phyloP scores from a whole-genome alignment of 2,888 invertebrate species.

The Cheilosia pagana region DNA sequence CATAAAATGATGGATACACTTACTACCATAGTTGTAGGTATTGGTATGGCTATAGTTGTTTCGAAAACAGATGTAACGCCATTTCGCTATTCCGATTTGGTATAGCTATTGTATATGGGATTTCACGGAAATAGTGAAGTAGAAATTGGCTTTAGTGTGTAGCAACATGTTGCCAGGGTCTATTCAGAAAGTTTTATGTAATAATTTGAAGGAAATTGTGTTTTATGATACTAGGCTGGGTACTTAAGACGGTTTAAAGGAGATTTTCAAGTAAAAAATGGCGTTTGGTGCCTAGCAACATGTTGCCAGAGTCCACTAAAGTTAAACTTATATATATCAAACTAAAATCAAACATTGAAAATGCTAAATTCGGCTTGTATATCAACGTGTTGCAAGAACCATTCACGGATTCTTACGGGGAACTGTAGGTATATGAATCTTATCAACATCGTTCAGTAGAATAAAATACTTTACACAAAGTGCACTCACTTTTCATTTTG shows the following conservation, averaged over 20 bases:
- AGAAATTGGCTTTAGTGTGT: neutral
- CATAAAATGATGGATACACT: constrained; percentile 66
- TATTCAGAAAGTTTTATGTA: neutral
- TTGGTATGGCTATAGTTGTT: constrained; percentile 3
- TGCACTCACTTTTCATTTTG: no score
- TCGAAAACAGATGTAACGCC: constrained; percentile 23
- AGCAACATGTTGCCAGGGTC: constrained; percentile 19
- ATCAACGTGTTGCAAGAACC: constrained; percentile 5
- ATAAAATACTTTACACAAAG: no score
- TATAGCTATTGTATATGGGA: no score
- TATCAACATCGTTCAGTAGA: no score
- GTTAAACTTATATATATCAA: no score
- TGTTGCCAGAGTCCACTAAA: neutral
- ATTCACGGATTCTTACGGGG: no score
- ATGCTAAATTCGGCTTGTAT: no score
- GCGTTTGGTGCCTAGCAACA: neutral
- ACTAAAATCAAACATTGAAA: no score
- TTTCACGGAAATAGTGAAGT: no score
- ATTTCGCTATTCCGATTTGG: constrained; percentile 1
- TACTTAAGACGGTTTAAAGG: no score
- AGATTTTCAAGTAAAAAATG: no score
- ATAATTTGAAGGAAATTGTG: neutral
- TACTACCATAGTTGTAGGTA: constrained; percentile 1
- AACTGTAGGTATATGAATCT: no score
- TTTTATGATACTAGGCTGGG: neutral